Evolutionary conservation across 2,888 invertebrate species (phyloP), one percentile per base, ranked within the genome.

Genomic region (Tinea pellionella): DNA sequence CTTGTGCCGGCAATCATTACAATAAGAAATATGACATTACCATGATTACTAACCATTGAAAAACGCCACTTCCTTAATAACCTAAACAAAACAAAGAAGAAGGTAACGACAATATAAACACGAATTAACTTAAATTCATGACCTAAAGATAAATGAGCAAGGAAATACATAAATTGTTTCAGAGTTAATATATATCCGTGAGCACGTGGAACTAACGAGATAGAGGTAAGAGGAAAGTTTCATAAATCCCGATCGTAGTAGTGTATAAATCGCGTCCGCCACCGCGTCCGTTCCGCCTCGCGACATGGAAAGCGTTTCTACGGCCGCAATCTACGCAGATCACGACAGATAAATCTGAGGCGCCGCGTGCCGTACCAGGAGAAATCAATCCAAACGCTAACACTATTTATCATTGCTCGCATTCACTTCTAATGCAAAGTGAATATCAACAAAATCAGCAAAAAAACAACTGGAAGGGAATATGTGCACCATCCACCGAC

Each of bases 301-400:
- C 73, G 70, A 78, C 77, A 76, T 77, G 79, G 77, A 79, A 78
- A 80, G 75, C 75, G 71, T 78, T 78, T 77, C 77, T 72, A 24
- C 73, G 71, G 70, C 71, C 70, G 73, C 72, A 69, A 78, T 78
- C 71, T 70, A 70, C 69, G 68, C 66, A 70, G 71, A 73, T 74
- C 71, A 72, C 68, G 69, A 65, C 73, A 72, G 71, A 77, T 75
- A 77, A 75, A 75, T 74, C 69, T 73, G 68, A 72, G 68, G 68
- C 64, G 66, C 65, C 13, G 55, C 63, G 70, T 70, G 69, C 69
- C 67, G 63, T 68, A 70, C 69, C 66, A 64, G 65, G 70, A 68
- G 71, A 72, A 75, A 74, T 69, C 60, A 60, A 59, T 29, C 59
- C 47, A 7, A n/a, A 12, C 43, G 29, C 19, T 55, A 57, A 15